These are phyloP conservation scores for Thecocarcelia acutangulata DNA, from an alignment of 2,888 invertebrate genomes.

Conservation along the genomic window DNA sequence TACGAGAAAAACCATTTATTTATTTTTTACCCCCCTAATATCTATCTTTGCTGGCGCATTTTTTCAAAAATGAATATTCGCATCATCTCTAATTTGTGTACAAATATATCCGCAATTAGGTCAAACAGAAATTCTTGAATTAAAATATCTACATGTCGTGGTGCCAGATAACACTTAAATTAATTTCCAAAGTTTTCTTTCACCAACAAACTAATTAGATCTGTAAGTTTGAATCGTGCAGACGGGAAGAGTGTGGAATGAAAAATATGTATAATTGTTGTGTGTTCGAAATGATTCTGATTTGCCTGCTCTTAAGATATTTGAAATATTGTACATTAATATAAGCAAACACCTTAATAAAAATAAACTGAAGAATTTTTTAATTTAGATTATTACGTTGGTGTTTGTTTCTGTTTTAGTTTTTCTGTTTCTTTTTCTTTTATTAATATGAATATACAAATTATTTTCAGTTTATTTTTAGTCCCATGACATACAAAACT, in stretches of 20 bases:
- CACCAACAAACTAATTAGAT: too few species aligned
- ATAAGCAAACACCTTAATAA: slow-evolving; percentile 4
- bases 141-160: too few species aligned
- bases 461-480: slow-evolving; percentile 44
- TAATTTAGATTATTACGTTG: slow-evolving; percentile 18
- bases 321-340: background rate
- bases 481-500: slow-evolving; percentile 47
- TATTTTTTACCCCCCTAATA: too few species aligned
- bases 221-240: background rate
- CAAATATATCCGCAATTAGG: too few species aligned
- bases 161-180: too few species aligned
- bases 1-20: too few species aligned
- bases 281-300: background rate
- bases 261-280: background rate
- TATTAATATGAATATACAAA: background rate
- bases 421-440: background rate
- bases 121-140: too few species aligned
- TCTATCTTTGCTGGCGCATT: too few species aligned
- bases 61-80: too few species aligned
- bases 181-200: too few species aligned
- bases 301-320: slow-evolving; percentile 8
- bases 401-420: too few species aligned
- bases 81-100: too few species aligned
- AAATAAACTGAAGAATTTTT: slow-evolving; percentile 27
- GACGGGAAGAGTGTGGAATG: background rate